phyloP scores from a whole-genome alignment of 2,888 invertebrate genomes.

The Homarus gammarus region DNA sequence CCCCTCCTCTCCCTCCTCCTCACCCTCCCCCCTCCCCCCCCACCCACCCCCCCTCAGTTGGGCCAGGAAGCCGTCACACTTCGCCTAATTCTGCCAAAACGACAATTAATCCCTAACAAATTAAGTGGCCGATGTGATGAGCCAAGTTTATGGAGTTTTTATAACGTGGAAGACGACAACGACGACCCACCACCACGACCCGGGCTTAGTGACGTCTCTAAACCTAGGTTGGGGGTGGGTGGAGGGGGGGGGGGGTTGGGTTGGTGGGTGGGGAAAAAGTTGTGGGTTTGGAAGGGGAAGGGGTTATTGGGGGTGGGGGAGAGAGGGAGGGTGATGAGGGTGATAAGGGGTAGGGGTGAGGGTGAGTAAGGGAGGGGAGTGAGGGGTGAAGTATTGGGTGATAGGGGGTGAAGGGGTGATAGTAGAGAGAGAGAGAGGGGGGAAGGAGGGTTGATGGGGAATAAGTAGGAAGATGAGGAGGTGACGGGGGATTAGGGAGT shows the following conservation, averaged over 20 bases:
- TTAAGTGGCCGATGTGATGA: slow-evolving; percentile 33
- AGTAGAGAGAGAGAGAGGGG: not conserved
- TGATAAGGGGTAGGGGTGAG: not conserved
- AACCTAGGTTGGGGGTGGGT: not conserved
- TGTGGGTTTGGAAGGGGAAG: not conserved
- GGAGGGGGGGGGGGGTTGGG: not conserved
- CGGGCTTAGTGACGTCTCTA: not conserved
- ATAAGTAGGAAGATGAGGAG: not conserved
- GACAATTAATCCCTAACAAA: slow-evolving; percentile 44
- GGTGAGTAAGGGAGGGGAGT: not conserved
- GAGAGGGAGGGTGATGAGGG: not conserved
- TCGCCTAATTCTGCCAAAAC: slow-evolving; percentile 26
- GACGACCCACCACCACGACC: no score
- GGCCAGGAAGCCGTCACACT: not conserved
- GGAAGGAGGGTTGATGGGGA: not conserved
- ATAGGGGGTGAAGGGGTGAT: not conserved
- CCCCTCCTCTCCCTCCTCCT: not conserved
- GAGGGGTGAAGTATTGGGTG: no score
- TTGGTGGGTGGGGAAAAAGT: not conserved
- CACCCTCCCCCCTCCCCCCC: not conserved
- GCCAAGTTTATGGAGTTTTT: slow-evolving; percentile 38
- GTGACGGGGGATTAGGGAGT: not conserved
- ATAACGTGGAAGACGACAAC: slow-evolving; percentile 10
- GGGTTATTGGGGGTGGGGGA: not conserved
- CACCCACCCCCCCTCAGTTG: not conserved